phyloP scores from a whole-genome alignment of 2,113 vertebrate species.

The Cephalopholis sonnerati region DNA sequence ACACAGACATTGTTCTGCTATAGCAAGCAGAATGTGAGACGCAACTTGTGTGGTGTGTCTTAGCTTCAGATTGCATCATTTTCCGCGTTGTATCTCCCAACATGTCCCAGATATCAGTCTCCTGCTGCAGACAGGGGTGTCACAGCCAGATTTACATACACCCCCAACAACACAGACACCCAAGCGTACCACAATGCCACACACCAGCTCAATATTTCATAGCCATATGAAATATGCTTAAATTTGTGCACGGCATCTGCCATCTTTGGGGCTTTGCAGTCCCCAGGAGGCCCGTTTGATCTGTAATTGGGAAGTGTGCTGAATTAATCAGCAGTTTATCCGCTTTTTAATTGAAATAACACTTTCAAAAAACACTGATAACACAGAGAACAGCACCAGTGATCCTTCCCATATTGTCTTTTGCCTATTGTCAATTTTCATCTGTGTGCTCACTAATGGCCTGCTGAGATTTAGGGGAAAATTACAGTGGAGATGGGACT shows the following conservation, averaged over 20 bases:
- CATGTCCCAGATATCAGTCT: slow-evolving; percentile 81
- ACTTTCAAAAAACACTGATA: slow-evolving; percentile 83
- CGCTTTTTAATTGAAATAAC: slow-evolving; percentile 94
- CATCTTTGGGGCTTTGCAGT: slow-evolving; percentile 86
- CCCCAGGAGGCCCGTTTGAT: slow-evolving; percentile 95
- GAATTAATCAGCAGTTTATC: slow-evolving; percentile 99
- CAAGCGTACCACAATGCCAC: slow-evolving; percentile 86
- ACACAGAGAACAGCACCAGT: slow-evolving; percentile 87
- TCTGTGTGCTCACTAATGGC: slow-evolving; percentile 56
- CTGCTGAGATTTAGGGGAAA: slow-evolving; percentile 55
- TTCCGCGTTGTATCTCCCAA: slow-evolving; percentile 60
- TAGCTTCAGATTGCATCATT: slow-evolving; percentile 78
- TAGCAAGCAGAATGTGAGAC: slow-evolving; percentile 35
- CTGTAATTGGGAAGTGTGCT: slow-evolving; percentile 98
- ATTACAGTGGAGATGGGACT: slow-evolving; percentile 42
- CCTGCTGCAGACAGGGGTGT: slow-evolving; percentile 73
- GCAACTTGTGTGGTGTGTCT: slow-evolving; percentile 60
- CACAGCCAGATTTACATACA: slow-evolving; percentile 78
- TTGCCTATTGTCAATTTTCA: slow-evolving; percentile 68
- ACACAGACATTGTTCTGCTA: slow-evolving; percentile 56
- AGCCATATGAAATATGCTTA: slow-evolving; percentile 93
- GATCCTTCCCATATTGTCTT: slow-evolving; percentile 73
- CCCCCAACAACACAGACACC: slow-evolving; percentile 78
- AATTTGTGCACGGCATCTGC: slow-evolving; percentile 96
- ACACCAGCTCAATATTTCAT: slow-evolving; percentile 98